Evolutionary conservation across 2,113 vertebrate genomes (phyloP), one percentile per base, ranked within the genome.

Genomic region (Salminus brasiliensis): DNA sequence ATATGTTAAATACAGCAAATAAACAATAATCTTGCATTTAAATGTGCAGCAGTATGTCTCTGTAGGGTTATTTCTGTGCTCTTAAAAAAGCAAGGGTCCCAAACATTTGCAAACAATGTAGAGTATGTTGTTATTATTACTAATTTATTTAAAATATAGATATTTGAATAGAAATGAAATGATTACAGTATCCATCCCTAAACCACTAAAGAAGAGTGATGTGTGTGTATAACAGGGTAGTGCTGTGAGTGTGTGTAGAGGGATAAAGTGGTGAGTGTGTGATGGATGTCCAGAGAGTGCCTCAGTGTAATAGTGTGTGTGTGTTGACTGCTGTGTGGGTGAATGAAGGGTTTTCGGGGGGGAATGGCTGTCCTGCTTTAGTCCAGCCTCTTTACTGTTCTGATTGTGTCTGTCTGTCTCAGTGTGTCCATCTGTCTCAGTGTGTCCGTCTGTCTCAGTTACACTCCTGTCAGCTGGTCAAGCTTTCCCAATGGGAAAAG

Each of bases 391-490:
- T 41, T 52, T 49, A 15, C 59, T 59, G 29, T 30, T 45, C 11
- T 55, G 49, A 45, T 25, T 52, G 57, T 5, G 68, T 25, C 21
- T 69, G 65, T 70, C 43, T 9, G n/a, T 15, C 45, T 81, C 45
- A 62, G 45, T 66, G 21, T 47, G 47, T 18, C 5, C 4, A 11
- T 21, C 16, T 49, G n/a, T 45, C 11, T 55, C 39, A 45, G 21
- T 52, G 57, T 5, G 68, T 25, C 21, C 60, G 65, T 70, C 43
- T 9, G n/a, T 15, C 45, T 81, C 45, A 62, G 45, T 18, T 49
- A 49, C 6, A 21, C 47, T 18, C 47, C 47, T 49, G 41, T 75
- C 41, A 69, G 52, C 71, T 74, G 49, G 29, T 67, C 52, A 27
- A 21, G 5, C 49, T 43, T 34, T 65, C 0, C 6, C 52, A 21